Percentiles rank a stretch among this genome's conserved stretches.
Evolutionary conservation across 1,140 invertebrate species (phyloP).

Genomic region (Delia radicum): DNA sequence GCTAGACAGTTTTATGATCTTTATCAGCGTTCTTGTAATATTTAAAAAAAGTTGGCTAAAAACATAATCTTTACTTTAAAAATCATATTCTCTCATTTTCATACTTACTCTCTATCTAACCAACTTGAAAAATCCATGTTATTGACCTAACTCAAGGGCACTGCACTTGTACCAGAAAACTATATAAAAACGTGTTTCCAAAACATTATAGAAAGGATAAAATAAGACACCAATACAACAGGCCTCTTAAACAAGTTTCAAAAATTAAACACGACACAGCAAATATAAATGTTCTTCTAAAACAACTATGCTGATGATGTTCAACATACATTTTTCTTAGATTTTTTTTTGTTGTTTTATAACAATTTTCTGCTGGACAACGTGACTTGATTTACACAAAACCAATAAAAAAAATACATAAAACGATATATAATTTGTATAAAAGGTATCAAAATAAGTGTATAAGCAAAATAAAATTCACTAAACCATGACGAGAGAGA

Average conservation of each 20-base stretch:
- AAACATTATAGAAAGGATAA: neutral
- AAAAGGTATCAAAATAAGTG: neutral
- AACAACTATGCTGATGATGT: too few species aligned
- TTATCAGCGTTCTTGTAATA: too few species aligned
- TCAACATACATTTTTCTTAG: too few species aligned
- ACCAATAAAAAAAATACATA: conserved; percentile 22
- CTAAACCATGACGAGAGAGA: neutral
- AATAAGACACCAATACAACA: neutral
- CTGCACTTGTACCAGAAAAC: conserved; percentile 20
- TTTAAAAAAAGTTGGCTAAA: too few species aligned
- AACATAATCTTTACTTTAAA: too few species aligned
- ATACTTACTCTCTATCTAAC: too few species aligned
- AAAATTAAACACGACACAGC: neutral
- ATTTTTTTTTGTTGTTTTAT: neutral
- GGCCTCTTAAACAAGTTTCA: conserved; percentile 6
- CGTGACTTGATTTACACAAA: conserved; percentile 20
- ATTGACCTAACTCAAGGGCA: conserved; percentile 25
- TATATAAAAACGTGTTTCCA: neutral
- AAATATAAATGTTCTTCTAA: neutral
- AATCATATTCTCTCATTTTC: neutral
- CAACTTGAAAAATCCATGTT: neutral
- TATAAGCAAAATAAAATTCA: neutral
- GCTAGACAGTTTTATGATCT: too few species aligned
- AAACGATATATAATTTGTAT: neutral
- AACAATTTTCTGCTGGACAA: neutral